A percentile compares a stretch with the other conserved stretches of the same genome.
Evolutionary conservation across 2,888 invertebrate species (phyloP).

Genomic region (Eustalomyia histrio): DNA sequence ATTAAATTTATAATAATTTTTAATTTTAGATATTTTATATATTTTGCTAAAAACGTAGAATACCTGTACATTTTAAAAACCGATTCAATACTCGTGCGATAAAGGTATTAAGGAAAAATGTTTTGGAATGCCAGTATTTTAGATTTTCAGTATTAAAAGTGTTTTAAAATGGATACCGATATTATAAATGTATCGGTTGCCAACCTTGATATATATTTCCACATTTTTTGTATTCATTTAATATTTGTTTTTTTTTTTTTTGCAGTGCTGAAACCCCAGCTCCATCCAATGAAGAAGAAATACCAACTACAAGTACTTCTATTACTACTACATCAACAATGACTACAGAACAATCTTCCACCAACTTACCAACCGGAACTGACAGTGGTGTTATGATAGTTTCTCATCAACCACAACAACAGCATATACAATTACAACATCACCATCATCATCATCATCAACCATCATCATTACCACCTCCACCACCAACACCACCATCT

Average conservation of each 20-base stretch:
- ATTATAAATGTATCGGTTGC: no score
- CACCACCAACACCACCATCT: constrained; percentile 69
- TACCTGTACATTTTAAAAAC: no score
- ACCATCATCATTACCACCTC: constrained; percentile 70
- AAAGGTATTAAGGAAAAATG: no score
- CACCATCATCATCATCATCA: constrained; percentile 73
- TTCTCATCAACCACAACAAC: constrained; percentile 18
- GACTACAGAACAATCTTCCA: constrained; percentile 5
- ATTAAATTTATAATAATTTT: no score
- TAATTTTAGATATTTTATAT: no score
- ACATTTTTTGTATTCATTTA: no score
- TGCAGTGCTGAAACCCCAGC: constrained; percentile 11
- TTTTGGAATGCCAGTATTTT: no score
- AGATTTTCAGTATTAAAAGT: no score
- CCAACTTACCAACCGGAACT: background rate
- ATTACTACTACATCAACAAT: constrained; percentile 5
- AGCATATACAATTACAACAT: constrained; percentile 5
- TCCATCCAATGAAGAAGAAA: constrained; percentile 29
- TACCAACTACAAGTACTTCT: background rate
- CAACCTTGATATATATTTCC: no score
- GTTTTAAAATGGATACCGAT: no score
- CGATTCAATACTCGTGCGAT: no score
- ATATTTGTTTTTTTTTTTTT: background rate
- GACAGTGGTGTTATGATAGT: constrained; percentile 7
- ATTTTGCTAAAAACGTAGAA: no score